These are phyloP conservation scores for Drosophila navojoa DNA, from an alignment of 1,140 invertebrate species.

Conservation along the genomic window DNA sequence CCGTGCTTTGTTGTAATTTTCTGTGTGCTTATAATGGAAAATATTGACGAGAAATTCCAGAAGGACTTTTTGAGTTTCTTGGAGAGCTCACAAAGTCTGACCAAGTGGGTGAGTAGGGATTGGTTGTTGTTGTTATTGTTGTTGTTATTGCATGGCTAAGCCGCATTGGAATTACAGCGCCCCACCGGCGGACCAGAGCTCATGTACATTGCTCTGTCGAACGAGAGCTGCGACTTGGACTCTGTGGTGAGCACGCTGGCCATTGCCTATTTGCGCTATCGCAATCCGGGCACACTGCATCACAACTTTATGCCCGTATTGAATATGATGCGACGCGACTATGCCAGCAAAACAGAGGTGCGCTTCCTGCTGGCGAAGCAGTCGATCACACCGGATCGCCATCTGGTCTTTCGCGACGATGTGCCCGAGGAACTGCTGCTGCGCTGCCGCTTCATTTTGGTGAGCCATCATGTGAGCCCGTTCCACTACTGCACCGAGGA, in stretches of 20 bases:
- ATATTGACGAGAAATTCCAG: background rate
- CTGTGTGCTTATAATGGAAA: too few relatives aligned
- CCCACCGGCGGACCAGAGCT: constrained; percentile 15
- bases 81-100: constrained; percentile 21
- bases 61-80: constrained; percentile 48
- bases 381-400: constrained; percentile 83
- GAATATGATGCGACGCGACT: constrained; percentile 87
- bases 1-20: too few relatives aligned
- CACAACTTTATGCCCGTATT: constrained; percentile 85
- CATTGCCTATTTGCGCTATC: constrained; percentile 57
- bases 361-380: constrained; percentile 86
- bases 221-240: constrained; percentile 89
- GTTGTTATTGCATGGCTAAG: background rate
- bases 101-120: constrained; percentile 39
- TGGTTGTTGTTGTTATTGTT: background rate
- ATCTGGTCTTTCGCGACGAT: constrained; percentile 85
- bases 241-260: constrained; percentile 85
- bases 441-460: constrained; percentile 86
- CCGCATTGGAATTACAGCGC: constrained; percentile 18
- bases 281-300: constrained; percentile 10
- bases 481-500: constrained; percentile 84
- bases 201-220: constrained; percentile 86
- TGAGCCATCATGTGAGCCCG: constrained; percentile 89
- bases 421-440: constrained; percentile 84
- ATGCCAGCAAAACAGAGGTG: constrained; percentile 88